Base-by-base conservation (phyloP, 2,797 vertebrate genomes). In the Notolepis coatsorum region DNA sequence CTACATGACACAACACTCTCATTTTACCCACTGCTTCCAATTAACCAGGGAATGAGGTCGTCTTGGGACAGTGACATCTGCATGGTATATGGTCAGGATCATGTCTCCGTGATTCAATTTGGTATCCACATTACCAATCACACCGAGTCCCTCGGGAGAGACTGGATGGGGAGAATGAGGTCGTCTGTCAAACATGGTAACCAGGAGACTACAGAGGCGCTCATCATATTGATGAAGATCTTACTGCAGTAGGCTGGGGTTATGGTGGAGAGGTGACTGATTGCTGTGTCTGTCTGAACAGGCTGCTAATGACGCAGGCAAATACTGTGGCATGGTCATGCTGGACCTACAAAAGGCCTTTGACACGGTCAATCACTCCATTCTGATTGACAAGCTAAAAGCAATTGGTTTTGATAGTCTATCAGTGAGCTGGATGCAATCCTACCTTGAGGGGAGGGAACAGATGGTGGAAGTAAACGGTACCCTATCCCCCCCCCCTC, bases 41-140 rank as follows among this genome's bases (percentile, higher is more conserved):
- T 52, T 37, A 52, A 21, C 28, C 33, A 21, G 12, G n/a, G 51
- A 12, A 25, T 35, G 27, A 67, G 38, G 62, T 64, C 65, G 58
- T 60, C 47, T 55, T 23, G 39, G 43, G 49, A 73, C 77, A 81
- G 81, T 84, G 73, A 73, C 7, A 31, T 71, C 72, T 71, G 67
- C 77, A 65, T n/a, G n/a, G n/a, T 46, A 67, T 85, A 83, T 73
- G 55, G 28, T 58, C 60, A 31, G 49, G 71, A 79, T 78, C 61
- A 75, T 42, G 65, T 85, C 67, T 79, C 60, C 61, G 49, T 87
- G 82, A 88, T 91, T 88, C 43, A 79, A 86, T 89, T 89, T 43
- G 20, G 70, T 54, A 48, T 80, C 73, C 53, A 54, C 75, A 63
- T 81, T 84, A 64, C 66, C 73, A 74, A 42, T 84, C 64, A 81